Evolutionary conservation across 2,888 invertebrate species (phyloP), one percentile per base, ranked within the genome.

Genomic region (Biston stratarius): DNA sequence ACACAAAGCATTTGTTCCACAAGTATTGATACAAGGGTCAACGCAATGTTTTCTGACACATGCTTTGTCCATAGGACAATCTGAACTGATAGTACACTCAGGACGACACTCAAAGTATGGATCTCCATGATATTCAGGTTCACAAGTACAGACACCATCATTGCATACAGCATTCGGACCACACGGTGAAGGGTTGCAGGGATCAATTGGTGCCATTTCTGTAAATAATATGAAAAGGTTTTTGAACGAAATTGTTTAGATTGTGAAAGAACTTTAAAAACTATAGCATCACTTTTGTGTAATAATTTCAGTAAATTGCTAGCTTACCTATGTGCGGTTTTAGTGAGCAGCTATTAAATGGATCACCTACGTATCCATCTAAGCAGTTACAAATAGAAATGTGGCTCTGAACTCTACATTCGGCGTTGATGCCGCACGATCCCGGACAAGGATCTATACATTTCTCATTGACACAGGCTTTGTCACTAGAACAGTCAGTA

Each of bases 381-480:
- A 95, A 91, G 82, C 97, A 97, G 45, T 95, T 95, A 83, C 97
- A 97, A 74, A 96, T 95, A 6, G 97, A 96, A n/a, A 96, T 94
- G 81, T 97, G 97, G 78, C 96, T 96, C 74, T 96, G 95, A 11
- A 97, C 96, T 81, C 94, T 94, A 79, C 97, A 97, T 70, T 95
- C 91, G 0, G 97, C 96, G 72, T 95, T 95, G 63, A 95, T 86
- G 14, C 97, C 97, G 84, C 97, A 97, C 10, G 96, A 95, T 51
- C 96, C 97, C 9, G 96, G 96, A 78, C 97, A 97, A 1, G 97
- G 97, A 84, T 97, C 96, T 56, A 94, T 88, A 86, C 97, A 97
- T 84, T 95, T 96, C 81, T 96, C 95, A 82, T 95, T 96, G 57
- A 96, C 96, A 79, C 97, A 97, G 12, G 97, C 96, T 78, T 95